A percentile compares a stretch with the other conserved stretches of the same genome.
Conservation (phyloP, 2,888 invertebrate species). For the Trissonchulus latispiculum region DNA sequence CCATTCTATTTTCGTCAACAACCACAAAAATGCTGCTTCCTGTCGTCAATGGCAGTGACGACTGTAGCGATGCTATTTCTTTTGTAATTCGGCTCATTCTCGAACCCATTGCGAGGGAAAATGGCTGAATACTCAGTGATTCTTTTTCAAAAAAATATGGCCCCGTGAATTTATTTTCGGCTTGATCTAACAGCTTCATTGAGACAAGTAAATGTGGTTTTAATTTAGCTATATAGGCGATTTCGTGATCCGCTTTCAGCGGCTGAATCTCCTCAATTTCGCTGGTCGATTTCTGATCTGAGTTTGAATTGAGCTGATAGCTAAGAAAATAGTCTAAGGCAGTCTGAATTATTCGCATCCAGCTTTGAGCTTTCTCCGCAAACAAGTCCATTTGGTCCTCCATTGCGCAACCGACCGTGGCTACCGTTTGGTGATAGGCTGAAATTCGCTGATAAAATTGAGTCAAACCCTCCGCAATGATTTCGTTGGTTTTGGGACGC, state of each 20-base stretch:
- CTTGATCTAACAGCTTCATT: no score
- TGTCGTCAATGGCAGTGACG: constrained; percentile 35
- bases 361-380: neutral
- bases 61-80: constrained; percentile 40
- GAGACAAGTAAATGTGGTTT: no score
- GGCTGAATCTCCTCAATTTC: no score
- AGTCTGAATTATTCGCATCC: neutral
- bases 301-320: no score
- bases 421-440: neutral
- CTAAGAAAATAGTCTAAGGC: neutral
- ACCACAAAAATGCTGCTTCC: constrained; percentile 41
- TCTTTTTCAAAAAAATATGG: constrained; percentile 40
- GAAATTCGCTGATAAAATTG: neutral
- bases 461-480: neutral
- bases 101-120: constrained; percentile 35
- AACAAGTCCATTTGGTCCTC: neutral
- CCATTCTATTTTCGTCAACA: constrained; percentile 40
- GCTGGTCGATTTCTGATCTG: no score
- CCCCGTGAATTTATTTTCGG: constrained; percentile 29
- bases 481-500: neutral
- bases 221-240: no score
- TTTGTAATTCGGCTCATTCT: constrained; percentile 37
- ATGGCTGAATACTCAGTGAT: constrained; percentile 39
- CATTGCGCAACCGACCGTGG: neutral
- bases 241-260: no score